Base-by-base conservation (phyloP, 2,888 invertebrate genomes). In the Ephialtes manifestator region DNA sequence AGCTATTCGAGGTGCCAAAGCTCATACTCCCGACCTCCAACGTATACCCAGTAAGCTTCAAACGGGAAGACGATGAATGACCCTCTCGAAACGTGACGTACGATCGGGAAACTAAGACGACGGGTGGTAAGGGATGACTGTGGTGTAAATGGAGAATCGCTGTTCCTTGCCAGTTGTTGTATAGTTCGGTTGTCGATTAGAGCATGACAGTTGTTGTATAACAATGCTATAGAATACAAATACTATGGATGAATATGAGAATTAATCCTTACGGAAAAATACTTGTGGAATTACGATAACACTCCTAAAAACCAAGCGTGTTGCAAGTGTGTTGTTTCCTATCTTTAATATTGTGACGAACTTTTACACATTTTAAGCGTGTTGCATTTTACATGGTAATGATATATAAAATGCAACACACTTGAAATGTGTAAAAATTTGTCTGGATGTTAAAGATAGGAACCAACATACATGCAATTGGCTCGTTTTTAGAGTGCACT, bases 11-110 rank as follows among this genome's bases (percentile, higher is more conserved):
- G 75, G 55, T 71, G 60, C 63, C 70, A 68, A 60, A 68, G 74
- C 80, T 83, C 43, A 68, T n/a, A 46, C 20, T n/a, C 43, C 51
- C 31, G 39, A 55, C 31, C 11, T 51, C 55, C 65, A 13, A 20
- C 43, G 43, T 43, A 20, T 58, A 39, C 13, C 74, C 63, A 46
- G 67, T 65, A 48, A 76, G 81, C 75, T 60, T 81, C 76, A 60
- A 75, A 76, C 60, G 35, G 20, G 39, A 72, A 70, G 78, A 63
- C 78, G 74, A 83, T 83, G 83, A 83, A 83, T 81, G 72, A 75
- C 78, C 74, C 82, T 81, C 68, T 51, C 76, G 81, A 78, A 81
- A 78, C 78, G 67, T 82, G 77, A 81, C 81, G 60, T 78, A 85
- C 46, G 83, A 65, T 70, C 55, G 39, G 20, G 58, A 46, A 48